Evolutionary conservation across 2,113 vertebrate species (phyloP), one percentile per base, ranked within the genome.

Genomic region (Nipponia nippon): DNA sequence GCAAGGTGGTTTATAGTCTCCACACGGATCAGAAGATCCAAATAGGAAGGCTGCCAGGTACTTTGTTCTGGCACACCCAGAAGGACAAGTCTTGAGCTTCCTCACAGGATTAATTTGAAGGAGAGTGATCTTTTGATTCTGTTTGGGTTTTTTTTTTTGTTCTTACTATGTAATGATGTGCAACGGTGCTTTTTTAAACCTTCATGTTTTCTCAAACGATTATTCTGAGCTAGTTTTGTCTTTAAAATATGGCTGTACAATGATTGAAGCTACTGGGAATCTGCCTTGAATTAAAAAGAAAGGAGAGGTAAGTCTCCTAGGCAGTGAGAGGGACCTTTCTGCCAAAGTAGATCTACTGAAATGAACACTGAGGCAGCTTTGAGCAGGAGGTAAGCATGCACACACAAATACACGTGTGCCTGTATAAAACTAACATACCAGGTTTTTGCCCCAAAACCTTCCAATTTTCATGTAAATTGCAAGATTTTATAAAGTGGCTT

Each of bases 351-450:
- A 30, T 52, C 26, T 61, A 5, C 13, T 25, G 62, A 93, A 90
- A 44, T 61, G 19, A 53, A 11, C 50, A 46, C 46, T 9, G 12
- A 46, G 34, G n/a, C 11, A 58, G n/a, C 25, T 76, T 46, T 85
- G 62, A 77, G 30, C 29, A 69, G 61, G 38, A 79, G 75, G 62
- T 52, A 26, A 76, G 18, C 2, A 1, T 2, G 1, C 9, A 9
- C 34, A 20, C 16, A 32, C 4, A 22, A 3, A 73, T 7, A 38
- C 11, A 50, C 0, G 0, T 9, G 3, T 71, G 44, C 42, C 32
- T 86, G 2, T 40, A 18, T 27, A 59, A 84, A 93, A 76, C 8
- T 23, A 46, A 17, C 25, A 29, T 10, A 16, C 30, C 22, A 42
- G 16, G 8, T 14, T 70, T 92, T 82, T 3, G 1, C 22, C 32